Base-by-base conservation (phyloP, 2,888 invertebrate genomes). In the Acleris laterana region DNA sequence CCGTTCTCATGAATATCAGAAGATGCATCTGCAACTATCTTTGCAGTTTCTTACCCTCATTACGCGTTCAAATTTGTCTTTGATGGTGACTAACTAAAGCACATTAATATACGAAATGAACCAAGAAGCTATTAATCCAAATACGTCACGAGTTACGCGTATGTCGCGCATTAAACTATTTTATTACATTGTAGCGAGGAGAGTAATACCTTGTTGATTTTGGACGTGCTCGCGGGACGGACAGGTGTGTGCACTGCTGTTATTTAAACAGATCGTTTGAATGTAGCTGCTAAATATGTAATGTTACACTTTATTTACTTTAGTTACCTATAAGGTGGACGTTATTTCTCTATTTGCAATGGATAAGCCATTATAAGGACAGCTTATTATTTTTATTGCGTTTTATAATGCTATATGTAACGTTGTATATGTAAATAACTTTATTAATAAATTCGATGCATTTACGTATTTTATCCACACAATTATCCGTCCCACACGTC, bases 201-300 rank as follows among this genome's bases (percentile, higher is more conserved):
- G 72, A 72, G 74, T 74, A 81, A 80, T 78, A 78, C 77, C 77
- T 74, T 84, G 83, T 84, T 85, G 83, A 81, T 84, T 74, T 85
- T 85, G 83, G 82, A 84, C 80, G 82, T 72, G 74, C 71, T 67
- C 70, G 71, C 72, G 73, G 75, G 82, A 80, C 84, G 75, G 82
- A 80, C 84, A 85, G 84, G 83, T 84, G 83, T 77, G 73, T 78
- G 76, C 75, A 77, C 77, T 79, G 56, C 66, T 66, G 66, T 57
- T 66, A 66, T 65, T 65, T 51, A 61, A 61, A 65, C 28, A 49
- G 50, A 32, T 65, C 65, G 55, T 65, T 60, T 50, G 44, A 55
- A 50, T 50, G 53, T 64, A 60, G 59, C 38, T 49, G 48, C 63
- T 38, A 64, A 59, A 53, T 42, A 60, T 55, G 60, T 20, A 50